Conservation (phyloP, 2,797 vertebrate species). For the Novumbra hubbsi region DNA sequence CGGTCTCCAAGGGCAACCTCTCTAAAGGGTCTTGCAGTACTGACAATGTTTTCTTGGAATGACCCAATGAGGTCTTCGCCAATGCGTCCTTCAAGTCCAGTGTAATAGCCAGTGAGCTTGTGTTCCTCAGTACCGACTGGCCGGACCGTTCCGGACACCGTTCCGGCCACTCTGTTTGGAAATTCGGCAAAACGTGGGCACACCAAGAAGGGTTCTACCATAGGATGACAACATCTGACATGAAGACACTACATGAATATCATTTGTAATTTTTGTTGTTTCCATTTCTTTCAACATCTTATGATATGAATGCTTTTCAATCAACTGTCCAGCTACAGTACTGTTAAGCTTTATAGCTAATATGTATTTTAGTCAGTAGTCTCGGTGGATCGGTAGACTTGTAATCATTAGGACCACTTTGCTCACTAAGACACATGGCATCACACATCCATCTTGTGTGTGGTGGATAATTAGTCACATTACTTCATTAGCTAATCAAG, state of each 20-base stretch:
- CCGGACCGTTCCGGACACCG: conserved; percentile 31
- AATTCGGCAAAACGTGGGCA: conserved; percentile 26
- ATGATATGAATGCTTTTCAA: conserved; percentile 46
- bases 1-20: neutral
- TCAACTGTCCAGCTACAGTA: conserved; percentile 43
- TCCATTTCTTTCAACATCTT: conserved; percentile 55
- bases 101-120: conserved; percentile 55
- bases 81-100: conserved; percentile 28
- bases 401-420: conserved; percentile 43
- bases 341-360: conserved; percentile 37
- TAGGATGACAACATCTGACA: conserved; percentile 28
- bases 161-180: too few species aligned
- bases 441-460: conserved; percentile 41
- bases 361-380: conserved; percentile 48
- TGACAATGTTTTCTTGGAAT: neutral
- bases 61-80: neutral
- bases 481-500: conserved; percentile 47
- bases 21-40: neutral
- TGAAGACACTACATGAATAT: conserved; percentile 41
- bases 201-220: conserved; percentile 35
- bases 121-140: conserved; percentile 21
- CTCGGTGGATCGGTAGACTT: conserved; percentile 48
- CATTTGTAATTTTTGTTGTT: conserved; percentile 28
- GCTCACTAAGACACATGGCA: conserved; percentile 47
- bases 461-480: conserved; percentile 50